Evolutionary conservation across 2,888 invertebrate species (phyloP).

Genomic region (Heteromyza rotundicornis): DNA sequence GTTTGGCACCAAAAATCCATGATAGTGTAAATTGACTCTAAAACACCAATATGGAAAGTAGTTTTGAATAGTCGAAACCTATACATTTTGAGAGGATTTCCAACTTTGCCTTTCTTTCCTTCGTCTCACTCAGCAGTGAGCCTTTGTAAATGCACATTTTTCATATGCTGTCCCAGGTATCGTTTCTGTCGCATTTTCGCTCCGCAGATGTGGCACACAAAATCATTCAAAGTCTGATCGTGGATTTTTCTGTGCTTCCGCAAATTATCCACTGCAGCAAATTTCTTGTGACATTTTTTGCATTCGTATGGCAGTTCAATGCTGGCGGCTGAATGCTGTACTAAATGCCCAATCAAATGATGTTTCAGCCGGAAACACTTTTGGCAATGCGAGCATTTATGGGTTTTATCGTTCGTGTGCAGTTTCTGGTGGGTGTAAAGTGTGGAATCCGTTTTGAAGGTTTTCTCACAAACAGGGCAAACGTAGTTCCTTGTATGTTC

Average conservation of each 20-base stretch:
- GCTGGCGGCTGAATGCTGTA: constrained; percentile 26
- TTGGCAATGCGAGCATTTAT: constrained; percentile 28
- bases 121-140: neutral
- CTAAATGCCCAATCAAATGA: constrained; percentile 26
- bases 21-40: too few relatives aligned
- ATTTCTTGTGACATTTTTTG: constrained; percentile 28
- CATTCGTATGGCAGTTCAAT: constrained; percentile 21
- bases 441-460: constrained; percentile 33
- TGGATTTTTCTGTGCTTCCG: constrained; percentile 34
- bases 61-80: too few relatives aligned
- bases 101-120: too few relatives aligned
- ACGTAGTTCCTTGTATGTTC: constrained; percentile 23
- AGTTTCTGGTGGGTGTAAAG: constrained; percentile 29
- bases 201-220: constrained; percentile 31
- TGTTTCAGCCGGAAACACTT: constrained; percentile 34
- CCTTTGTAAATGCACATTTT: constrained; percentile 22
- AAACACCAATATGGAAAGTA: too few relatives aligned
- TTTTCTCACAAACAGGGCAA: constrained; percentile 29
- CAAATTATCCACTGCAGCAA: constrained; percentile 27
- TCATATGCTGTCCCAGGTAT: constrained; percentile 32
- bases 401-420: constrained; percentile 19
- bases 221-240: constrained; percentile 27
- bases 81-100: too few relatives aligned
- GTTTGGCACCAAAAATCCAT: too few relatives aligned
- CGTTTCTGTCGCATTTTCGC: constrained; percentile 30